These are phyloP conservation scores for Archips crataeganus DNA, from an alignment of 2,888 invertebrate species.

Conservation along the genomic window DNA sequence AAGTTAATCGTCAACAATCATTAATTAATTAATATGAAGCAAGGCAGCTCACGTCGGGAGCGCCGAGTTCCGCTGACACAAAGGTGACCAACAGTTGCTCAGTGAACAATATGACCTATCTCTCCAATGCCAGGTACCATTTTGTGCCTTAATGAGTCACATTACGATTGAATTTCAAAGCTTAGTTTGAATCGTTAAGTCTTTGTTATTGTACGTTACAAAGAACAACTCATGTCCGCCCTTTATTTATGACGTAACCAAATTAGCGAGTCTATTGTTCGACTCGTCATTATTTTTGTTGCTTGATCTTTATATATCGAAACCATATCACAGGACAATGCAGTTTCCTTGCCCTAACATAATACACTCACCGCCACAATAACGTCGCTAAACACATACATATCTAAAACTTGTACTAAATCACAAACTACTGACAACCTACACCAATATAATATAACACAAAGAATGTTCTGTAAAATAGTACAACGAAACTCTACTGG, in stretches of 20 bases:
- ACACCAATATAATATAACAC: no score
- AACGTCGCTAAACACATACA: no score
- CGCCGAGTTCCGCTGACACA: neutral
- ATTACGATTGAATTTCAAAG: neutral
- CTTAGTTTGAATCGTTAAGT: neutral
- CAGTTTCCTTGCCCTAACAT: no score
- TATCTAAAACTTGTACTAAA: no score
- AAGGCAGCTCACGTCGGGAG: constrained; percentile 14
- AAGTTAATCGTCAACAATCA: neutral
- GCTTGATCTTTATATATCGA: neutral
- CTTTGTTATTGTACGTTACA: neutral
- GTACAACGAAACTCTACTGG: no score
- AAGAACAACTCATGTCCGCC: constrained; percentile 3
- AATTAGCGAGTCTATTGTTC: constrained; percentile 21
- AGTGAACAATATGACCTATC: neutral
- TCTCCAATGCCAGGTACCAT: neutral
- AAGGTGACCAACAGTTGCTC: neutral
- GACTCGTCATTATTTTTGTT: neutral
- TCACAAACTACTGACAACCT: no score
- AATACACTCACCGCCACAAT: no score
- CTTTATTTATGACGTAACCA: constrained; percentile 19
- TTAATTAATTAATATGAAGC: constrained; percentile 11
- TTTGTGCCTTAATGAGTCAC: neutral
- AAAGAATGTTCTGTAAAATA: no score
- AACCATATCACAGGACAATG: neutral